phyloP scores from a whole-genome alignment of 2,888 invertebrate genomes.

The Drosophila peninsularis region DNA sequence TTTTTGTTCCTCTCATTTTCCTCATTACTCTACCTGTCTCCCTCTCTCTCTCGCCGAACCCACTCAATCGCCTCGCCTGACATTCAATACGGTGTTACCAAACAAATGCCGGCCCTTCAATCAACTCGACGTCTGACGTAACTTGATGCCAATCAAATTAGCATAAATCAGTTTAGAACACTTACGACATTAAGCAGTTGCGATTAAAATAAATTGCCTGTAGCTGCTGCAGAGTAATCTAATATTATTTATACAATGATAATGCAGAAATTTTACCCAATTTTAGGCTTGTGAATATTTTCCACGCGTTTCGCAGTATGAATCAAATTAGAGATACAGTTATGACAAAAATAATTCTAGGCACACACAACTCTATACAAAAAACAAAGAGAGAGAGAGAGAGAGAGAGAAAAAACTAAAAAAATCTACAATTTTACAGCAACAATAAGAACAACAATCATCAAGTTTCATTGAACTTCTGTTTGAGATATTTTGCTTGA shows the following conservation, averaged over 20 bases:
- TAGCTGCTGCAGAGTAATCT: not conserved
- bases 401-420: not conserved
- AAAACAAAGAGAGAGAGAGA: not conserved
- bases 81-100: not conserved
- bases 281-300: not conserved
- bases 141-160: not conserved
- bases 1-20: not conserved
- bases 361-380: constrained; percentile 39
- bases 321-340: constrained; percentile 11
- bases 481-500: constrained; percentile 54
- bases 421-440: constrained; percentile 9
- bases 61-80: not conserved
- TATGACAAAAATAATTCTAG: constrained; percentile 30
- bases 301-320: not conserved
- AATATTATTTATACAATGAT: not conserved
- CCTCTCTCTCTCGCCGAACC: not conserved
- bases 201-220: not conserved
- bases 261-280: not conserved
- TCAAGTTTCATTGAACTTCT: constrained; percentile 68
- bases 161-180: not conserved
- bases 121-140: not conserved
- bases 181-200: not conserved
- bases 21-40: not conserved
- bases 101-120: not conserved
- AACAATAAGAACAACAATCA: constrained; percentile 34